These are phyloP conservation scores for Boloria euphrosyne DNA, from an alignment of 2,888 invertebrate species.

Conservation along the genomic window DNA sequence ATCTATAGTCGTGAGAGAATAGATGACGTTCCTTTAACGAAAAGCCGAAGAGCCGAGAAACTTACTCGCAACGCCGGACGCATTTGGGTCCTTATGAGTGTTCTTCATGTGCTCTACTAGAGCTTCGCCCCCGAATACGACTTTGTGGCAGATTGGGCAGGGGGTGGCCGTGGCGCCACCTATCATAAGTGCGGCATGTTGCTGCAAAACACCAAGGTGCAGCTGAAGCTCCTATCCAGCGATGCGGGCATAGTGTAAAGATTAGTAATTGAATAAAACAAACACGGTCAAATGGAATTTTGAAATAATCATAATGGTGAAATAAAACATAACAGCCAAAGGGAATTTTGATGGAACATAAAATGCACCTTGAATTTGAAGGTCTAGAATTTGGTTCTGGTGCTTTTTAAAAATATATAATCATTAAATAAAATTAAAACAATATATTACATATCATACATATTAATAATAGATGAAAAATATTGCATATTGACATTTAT, in stretches of 20 bases:
- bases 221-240: slow-evolving; percentile 91
- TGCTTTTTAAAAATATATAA: slow-evolving; percentile 1
- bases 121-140: slow-evolving; percentile 95
- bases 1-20: slow-evolving; percentile 39
- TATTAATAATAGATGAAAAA: neutral
- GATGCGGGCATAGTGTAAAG: slow-evolving; percentile 74
- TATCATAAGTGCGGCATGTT: slow-evolving; percentile 95
- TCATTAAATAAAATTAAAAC: slow-evolving; percentile 4
- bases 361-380: slow-evolving; percentile 4
- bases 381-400: neutral
- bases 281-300: slow-evolving; percentile 59
- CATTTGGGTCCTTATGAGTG: slow-evolving; percentile 96
- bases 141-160: slow-evolving; percentile 96
- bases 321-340: slow-evolving; percentile 49
- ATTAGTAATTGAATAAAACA: slow-evolving; percentile 67
- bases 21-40: slow-evolving; percentile 48
- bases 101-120: slow-evolving; percentile 98
- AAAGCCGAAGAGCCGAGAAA: slow-evolving; percentile 62
- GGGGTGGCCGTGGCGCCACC: slow-evolving; percentile 96
- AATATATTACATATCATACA: neutral
- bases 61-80: slow-evolving; percentile 95
- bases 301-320: slow-evolving; percentile 44
- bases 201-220: slow-evolving; percentile 97
- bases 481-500: neutral
- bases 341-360: slow-evolving; percentile 45